Evolutionary conservation across 2,113 vertebrate genomes (phyloP), one percentile per base, ranked within the genome.

Genomic region (Cyanocitta stelleri): DNA sequence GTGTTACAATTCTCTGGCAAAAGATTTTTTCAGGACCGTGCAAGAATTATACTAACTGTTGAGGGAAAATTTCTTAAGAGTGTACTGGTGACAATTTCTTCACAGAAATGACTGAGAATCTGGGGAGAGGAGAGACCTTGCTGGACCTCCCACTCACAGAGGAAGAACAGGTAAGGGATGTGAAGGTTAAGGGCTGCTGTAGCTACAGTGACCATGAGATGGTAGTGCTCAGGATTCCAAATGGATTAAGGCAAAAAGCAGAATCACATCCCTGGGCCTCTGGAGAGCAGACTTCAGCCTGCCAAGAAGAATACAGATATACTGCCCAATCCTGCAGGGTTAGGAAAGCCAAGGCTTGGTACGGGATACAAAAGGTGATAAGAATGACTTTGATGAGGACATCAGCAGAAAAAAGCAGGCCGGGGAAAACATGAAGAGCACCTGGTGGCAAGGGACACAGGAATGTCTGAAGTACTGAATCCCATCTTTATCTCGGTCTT

Each of bases 91-190:
- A 43, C 5, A 27, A 26, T 52, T 87, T 58, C 7, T 17, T 82
- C 35, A 52, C 1, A 1, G 1, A 4, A 23, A n/a, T 33, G 21
- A 64, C 3, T 2, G 8, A 89, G 9, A 16, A 81, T 15, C 23
- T 82, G 37, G 11, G 24, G 35, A 62, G n/a, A 29, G 9, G 11
- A 64, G 16, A 43, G 8, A 41, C 20, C 16, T 78, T 52, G 23
- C 21, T 81, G 39, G 23, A 63, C 6, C 5, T 72, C 14, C 39
- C 35, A 6, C 12, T 78, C 9, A 8, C 11, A 72, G 17, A 59
- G 56, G 43, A 92, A 49, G n/a, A 83, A n/a, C 1, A 5, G 20
- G 7, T 41, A 62, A 66, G 23, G 48, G 8, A 19, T 52, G 26
- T 43, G 43, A 92, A 81, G 8, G 26, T 2, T 67, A 14, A 23